Percentiles rank a stretch among this genome's conserved stretches.
These are phyloP conservation scores for Drosophila ficusphila DNA, from an alignment of 1,140 invertebrate species.

Conservation along the genomic window DNA sequence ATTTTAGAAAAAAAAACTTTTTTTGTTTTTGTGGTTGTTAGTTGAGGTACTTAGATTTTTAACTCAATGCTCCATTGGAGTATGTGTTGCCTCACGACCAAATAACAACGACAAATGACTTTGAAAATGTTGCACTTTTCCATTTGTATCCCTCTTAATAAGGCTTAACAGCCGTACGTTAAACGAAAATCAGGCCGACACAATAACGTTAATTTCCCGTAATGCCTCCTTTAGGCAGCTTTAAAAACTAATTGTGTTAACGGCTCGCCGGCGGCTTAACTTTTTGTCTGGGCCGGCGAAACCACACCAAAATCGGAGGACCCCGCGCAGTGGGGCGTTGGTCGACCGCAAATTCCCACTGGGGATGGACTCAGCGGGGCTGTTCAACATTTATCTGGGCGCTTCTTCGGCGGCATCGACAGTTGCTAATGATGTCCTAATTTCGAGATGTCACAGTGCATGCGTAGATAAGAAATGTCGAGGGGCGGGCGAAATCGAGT, in stretches of 20 bases:
- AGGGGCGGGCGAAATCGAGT: conserved; percentile 17
- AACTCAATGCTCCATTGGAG: no score
- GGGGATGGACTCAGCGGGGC: conserved; percentile 13
- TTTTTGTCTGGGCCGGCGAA: conserved; percentile 3
- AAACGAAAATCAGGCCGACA: background rate
- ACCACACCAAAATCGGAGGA: conserved; percentile 8
- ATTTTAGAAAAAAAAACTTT: no score
- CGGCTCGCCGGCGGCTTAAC: conserved; percentile 30
- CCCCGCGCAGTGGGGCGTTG: conserved; percentile 14
- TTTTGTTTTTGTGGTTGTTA: no score
- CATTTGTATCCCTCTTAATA: no score
- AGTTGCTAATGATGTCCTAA: conserved; percentile 83
- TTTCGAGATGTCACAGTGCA: conserved; percentile 74
- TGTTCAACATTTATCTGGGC: conserved; percentile 65
- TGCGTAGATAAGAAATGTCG: conserved; percentile 64
- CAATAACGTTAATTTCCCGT: conserved; percentile 37
- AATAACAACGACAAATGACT: no score
- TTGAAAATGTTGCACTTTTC: no score
- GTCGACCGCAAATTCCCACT: conserved; percentile 31
- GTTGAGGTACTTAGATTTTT: no score
- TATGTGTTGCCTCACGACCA: no score
- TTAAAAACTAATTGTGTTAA: conserved; percentile 51
- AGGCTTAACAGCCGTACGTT: background rate
- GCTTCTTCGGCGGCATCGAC: conserved; percentile 65
- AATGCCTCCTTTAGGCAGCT: conserved; percentile 35